phyloP scores from a whole-genome alignment of 2,797 vertebrate species.

The Heliangelus exortis region DNA sequence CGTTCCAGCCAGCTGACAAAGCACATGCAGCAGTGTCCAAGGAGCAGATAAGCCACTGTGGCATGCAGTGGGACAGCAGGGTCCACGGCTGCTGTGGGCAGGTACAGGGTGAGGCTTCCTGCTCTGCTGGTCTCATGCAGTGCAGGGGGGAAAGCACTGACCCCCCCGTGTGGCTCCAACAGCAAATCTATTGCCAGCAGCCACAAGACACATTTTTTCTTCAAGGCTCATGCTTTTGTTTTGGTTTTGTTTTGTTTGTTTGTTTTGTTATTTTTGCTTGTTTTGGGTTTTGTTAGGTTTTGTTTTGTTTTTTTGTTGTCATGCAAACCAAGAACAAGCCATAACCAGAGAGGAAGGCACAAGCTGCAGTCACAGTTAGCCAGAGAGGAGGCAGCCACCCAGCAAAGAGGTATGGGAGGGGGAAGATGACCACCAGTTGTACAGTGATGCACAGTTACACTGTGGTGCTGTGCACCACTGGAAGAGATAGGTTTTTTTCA shows the following conservation, averaged over 20 bases:
- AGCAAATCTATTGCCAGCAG: rapidly evolving
- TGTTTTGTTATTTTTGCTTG: too few species aligned
- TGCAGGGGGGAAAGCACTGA: not conserved
- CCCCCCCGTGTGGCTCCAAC: rapidly evolving
- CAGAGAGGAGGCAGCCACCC: not conserved
- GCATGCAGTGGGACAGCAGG: not conserved
- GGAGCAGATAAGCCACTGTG: not conserved
- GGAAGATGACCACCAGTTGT: rapidly evolving
- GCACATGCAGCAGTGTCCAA: rapidly evolving
- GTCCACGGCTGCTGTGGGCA: not conserved
- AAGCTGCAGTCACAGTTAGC: not conserved
- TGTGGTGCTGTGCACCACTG: not conserved
- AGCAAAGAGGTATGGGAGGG: not conserved
- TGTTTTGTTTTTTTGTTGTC: not conserved
- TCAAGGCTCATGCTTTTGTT: not conserved
- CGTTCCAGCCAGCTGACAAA: not conserved
- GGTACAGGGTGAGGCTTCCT: not conserved
- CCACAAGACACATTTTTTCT: not conserved
- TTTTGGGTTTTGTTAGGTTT: too few species aligned
- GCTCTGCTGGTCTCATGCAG: rapidly evolving
- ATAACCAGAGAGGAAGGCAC: not conserved
- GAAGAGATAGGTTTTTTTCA: not conserved
- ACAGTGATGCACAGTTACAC: not conserved
- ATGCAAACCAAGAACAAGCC: not conserved
- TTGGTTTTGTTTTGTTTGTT: too few species aligned